Conservation (phyloP, 2,888 invertebrate species). For the Anthophora plumipes region DNA sequence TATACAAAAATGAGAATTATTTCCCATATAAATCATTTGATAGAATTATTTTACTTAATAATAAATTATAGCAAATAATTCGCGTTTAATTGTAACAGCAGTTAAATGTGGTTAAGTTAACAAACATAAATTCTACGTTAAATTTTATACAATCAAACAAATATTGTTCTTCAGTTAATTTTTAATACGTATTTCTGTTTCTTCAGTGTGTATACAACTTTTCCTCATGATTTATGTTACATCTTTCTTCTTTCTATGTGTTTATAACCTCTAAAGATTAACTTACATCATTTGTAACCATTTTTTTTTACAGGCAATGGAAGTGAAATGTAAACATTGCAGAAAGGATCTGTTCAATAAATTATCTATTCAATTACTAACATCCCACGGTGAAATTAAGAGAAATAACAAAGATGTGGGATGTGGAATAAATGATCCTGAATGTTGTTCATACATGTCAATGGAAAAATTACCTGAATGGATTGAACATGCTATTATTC, state of each 20-base stretch:
- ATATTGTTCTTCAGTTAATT: background rate
- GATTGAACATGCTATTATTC: slow-evolving; percentile 56
- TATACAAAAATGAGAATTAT: background rate
- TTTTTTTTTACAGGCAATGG: slow-evolving; percentile 41
- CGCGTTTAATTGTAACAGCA: background rate
- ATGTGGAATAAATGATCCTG: slow-evolving; percentile 41
- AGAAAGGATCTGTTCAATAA: slow-evolving; percentile 57
- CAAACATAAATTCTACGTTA: background rate
- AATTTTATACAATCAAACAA: background rate
- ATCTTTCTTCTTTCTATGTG: background rate
- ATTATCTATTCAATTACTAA: slow-evolving; percentile 43
- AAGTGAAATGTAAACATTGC: slow-evolving; percentile 65
- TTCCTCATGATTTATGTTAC: background rate
- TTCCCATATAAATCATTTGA: background rate
- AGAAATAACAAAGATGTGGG: slow-evolving; percentile 22
- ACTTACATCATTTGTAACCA: slow-evolving; percentile 1
- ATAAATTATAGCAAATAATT: background rate
- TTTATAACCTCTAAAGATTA: slow-evolving; percentile 22
- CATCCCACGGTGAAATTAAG: slow-evolving; percentile 56
- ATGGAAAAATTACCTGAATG: slow-evolving; percentile 63
- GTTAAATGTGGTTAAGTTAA: background rate
- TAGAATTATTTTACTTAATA: background rate
- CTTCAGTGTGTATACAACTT: too few relatives aligned
- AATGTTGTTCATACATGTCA: slow-evolving; percentile 58
- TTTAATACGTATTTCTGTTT: background rate